A percentile compares a stretch with the other conserved stretches of the same genome.
Evolutionary conservation across 2,113 vertebrate species (phyloP).

Genomic region (Onychostruthus taczanowskii): DNA sequence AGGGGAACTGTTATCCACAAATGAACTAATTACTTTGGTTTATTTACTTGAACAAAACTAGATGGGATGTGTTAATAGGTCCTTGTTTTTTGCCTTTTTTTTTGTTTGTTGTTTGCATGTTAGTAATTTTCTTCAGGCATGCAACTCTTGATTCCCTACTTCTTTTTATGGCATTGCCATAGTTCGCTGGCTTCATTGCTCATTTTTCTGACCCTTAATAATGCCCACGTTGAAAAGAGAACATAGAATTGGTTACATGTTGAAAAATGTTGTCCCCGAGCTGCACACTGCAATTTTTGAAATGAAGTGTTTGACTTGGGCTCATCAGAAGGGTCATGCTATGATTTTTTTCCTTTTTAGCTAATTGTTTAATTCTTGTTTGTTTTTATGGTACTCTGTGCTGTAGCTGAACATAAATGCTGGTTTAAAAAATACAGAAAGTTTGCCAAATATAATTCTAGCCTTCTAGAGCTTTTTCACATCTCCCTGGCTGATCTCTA

Average conservation of each 20-base stretch:
- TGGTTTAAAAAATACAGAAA: background rate
- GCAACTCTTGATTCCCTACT: background rate
- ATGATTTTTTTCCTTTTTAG: background rate
- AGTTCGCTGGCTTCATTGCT: background rate
- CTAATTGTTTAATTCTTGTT: background rate
- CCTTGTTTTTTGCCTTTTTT: background rate
- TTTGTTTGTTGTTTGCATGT: background rate
- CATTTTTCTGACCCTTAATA: background rate
- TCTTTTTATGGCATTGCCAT: background rate
- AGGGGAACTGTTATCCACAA: background rate
- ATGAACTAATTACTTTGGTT: background rate
- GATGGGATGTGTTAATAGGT: background rate
- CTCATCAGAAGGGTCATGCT: background rate
- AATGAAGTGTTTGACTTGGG: background rate
- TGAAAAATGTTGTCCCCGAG: background rate
- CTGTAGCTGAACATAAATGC: background rate
- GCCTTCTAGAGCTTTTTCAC: background rate
- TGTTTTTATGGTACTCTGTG: background rate
- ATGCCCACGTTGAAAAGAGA: background rate
- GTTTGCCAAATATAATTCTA: background rate
- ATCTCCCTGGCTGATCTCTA: background rate
- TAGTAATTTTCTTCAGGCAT: background rate
- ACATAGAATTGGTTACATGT: background rate
- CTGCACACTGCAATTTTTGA: background rate
- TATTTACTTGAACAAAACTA: background rate